Evolutionary conservation across 2,888 invertebrate species (phyloP).

Genomic region (Atrina japonica): DNA sequence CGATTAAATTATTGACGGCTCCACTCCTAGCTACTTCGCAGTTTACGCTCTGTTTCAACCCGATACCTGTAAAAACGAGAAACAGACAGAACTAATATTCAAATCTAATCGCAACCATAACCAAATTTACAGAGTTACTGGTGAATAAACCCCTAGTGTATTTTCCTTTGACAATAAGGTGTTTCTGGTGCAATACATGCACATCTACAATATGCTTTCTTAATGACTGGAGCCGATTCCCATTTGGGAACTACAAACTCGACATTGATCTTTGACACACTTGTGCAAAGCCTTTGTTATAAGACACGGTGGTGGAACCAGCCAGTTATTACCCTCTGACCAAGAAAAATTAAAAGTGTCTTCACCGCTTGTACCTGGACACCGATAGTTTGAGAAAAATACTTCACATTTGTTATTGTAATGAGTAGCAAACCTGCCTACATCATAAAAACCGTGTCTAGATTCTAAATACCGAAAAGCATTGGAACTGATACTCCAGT

Average conservation of each 20-base stretch:
- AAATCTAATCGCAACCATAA: constrained; percentile 8
- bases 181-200: too few relatives aligned
- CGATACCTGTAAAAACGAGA: constrained; percentile 12
- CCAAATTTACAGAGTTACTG: neutral
- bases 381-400: neutral
- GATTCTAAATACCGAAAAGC: neutral
- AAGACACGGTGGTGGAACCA: neutral
- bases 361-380: neutral
- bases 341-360: neutral
- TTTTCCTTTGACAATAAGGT: neutral
- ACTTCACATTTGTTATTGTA: constrained; percentile 3
- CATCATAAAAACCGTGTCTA: neutral
- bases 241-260: neutral
- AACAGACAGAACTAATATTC: neutral
- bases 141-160: neutral
- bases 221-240: neutral
- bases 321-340: too few relatives aligned
- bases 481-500: too few relatives aligned
- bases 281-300: neutral
- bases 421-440: neutral
- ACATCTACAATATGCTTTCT: neutral
- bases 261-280: neutral
- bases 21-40: neutral
- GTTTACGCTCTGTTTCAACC: neutral
- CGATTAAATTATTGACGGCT: neutral